A percentile compares a stretch with the other conserved stretches of the same genome.
These are phyloP conservation scores for Drosophila paulistorum DNA, from an alignment of 1,140 invertebrate genomes.

Conservation along the genomic window DNA sequence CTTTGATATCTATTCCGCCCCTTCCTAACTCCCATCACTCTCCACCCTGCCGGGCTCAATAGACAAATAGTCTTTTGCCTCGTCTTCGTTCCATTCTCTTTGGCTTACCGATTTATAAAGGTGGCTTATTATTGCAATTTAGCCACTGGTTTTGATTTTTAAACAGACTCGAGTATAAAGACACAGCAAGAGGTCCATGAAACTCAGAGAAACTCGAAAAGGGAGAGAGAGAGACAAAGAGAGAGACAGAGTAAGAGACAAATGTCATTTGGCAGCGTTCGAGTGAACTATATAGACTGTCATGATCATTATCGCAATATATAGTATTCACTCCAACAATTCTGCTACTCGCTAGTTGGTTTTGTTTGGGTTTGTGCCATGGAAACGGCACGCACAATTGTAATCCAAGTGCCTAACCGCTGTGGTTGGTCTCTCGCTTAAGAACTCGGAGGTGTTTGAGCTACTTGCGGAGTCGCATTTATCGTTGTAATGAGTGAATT, in stretches of 20 bases:
- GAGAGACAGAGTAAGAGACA: conserved; percentile 49
- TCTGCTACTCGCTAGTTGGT: conserved; percentile 15
- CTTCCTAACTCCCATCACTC: not conserved
- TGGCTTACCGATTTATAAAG: conserved; percentile 76
- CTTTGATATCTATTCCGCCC: not conserved
- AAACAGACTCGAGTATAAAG: conserved; percentile 50
- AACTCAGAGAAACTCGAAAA: not conserved
- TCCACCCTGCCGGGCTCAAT: conserved; percentile 36
- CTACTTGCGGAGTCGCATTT: conserved; percentile 27
- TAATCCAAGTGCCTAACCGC: conserved; percentile 58
- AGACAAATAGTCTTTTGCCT: conserved; percentile 62
- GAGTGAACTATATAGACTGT: conserved; percentile 82
- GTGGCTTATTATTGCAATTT: conserved; percentile 83
- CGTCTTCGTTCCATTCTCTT: conserved; percentile 29
- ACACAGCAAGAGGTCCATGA: conserved; percentile 45
- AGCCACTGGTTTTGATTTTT: conserved; percentile 83
- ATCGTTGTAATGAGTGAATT: conserved; percentile 59
- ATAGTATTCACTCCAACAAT: conserved; percentile 36
- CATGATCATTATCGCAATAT: conserved; percentile 83
- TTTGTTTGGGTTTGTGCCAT: too few species aligned
- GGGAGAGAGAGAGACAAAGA: conserved; percentile 3
- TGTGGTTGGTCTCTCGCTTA: conserved; percentile 62
- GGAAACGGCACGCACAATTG: conserved; percentile 55
- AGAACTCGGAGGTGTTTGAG: conserved; percentile 33
- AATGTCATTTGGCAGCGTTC: conserved; percentile 81